These are phyloP conservation scores for Oligia fasciuncula DNA, from an alignment of 2,888 invertebrate species.

Conservation along the genomic window DNA sequence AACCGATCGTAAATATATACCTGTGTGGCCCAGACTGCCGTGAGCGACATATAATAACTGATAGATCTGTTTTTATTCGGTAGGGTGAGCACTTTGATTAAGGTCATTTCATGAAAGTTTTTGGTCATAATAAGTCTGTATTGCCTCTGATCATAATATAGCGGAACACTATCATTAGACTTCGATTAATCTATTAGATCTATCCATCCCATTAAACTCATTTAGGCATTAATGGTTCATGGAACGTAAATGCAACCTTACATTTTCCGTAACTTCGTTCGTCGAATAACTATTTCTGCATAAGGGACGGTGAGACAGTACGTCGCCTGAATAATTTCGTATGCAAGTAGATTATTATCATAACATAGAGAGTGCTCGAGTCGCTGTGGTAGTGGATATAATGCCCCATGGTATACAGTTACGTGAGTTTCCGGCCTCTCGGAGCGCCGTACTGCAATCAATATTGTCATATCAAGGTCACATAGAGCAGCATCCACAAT, in stretches of 20 bases:
- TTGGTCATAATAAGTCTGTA: conserved; percentile 18
- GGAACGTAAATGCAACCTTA: neutral
- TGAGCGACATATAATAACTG: conserved; percentile 52
- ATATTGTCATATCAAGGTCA: conserved; percentile 61
- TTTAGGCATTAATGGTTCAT: conserved; percentile 18
- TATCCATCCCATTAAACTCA: neutral
- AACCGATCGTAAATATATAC: conserved; percentile 56
- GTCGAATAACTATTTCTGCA: neutral
- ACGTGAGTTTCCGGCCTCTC: conserved; percentile 59
- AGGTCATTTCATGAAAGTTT: conserved; percentile 28
- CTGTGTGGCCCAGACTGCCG: conserved; percentile 28
- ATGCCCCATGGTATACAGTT: conserved; percentile 61
- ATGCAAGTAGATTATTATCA: conserved; percentile 43
- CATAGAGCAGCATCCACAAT: conserved; percentile 26
- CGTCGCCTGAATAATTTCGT: conserved; percentile 30
- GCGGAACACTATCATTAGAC: conserved; percentile 7
- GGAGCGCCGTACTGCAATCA: conserved; percentile 64
- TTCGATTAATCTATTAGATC: conserved; percentile 6
- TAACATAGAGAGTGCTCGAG: conserved; percentile 33
- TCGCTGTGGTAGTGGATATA: conserved; percentile 39
- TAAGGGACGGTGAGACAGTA: neutral
- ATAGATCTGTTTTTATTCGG: conserved; percentile 35
- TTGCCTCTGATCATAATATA: conserved; percentile 2
- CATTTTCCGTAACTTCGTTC: neutral
- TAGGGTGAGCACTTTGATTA: conserved; percentile 51